These are phyloP conservation scores for Cephus pulcher DNA, from an alignment of 2,888 invertebrate species.

Conservation along the genomic window DNA sequence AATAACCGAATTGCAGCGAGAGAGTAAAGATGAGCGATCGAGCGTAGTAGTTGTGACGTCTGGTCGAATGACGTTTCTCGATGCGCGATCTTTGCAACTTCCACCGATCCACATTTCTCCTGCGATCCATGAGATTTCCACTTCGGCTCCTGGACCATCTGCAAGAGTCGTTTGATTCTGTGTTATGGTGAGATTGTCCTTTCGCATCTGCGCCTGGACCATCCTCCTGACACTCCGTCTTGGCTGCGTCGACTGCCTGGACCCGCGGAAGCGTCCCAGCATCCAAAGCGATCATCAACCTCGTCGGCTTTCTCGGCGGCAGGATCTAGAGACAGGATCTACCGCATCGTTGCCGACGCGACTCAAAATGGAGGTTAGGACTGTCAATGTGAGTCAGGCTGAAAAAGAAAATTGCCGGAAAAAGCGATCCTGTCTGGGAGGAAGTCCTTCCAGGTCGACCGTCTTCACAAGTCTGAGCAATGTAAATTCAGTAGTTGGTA, in stretches of 20 bases:
- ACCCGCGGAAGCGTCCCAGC: too few relatives aligned
- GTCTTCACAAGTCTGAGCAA: too few relatives aligned
- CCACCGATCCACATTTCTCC: background rate
- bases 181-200: slow-evolving; percentile 42
- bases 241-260: slow-evolving; percentile 3
- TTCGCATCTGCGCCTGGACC: slow-evolving; percentile 27
- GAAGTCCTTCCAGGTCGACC: too few relatives aligned
- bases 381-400: background rate
- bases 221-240: slow-evolving; percentile 27
- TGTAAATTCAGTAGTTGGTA: too few relatives aligned
- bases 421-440: too few relatives aligned
- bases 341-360: background rate
- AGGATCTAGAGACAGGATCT: slow-evolving; percentile 4
- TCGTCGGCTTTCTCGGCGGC: slow-evolving; percentile 8
- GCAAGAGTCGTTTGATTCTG: slow-evolving; percentile 20
- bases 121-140: slow-evolving; percentile 27
- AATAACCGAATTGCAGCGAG: too few relatives aligned
- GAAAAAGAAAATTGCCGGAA: background rate
- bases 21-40: too few relatives aligned
- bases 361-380: background rate
- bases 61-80: background rate
- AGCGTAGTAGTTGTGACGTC: background rate
- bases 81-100: background rate
- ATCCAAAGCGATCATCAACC: slow-evolving; percentile 25
- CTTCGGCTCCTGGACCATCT: slow-evolving; percentile 11